Evolutionary conservation across 2,888 invertebrate species (phyloP), one percentile per base, ranked within the genome.

Genomic region (Arctia plantaginis): DNA sequence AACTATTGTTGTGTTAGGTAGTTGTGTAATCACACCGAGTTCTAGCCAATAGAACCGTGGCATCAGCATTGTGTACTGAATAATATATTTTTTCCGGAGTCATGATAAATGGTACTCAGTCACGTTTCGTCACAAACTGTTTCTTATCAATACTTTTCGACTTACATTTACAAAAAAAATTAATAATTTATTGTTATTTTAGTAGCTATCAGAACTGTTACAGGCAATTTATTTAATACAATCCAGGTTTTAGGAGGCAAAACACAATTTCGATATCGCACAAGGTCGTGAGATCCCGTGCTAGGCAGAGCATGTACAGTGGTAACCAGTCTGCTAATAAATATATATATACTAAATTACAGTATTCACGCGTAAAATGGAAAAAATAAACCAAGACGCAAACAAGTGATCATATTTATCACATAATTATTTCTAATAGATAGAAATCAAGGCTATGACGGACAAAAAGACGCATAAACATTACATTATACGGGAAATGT

Each of bases 21-120:
- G 6, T 35, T 59, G 64, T 62, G 39, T 44, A 72, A 72, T 66
- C 68, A 73, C 68, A 67, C 15, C 68, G 44, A 51, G 72, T 69
- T 33, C 73, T 23, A 66, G 41, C 75, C 74, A 77, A 81, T 75
- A 74, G 72, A 59, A 65, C 33, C 68, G 35, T 66, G 39, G 84
- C 82, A 88, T 87, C 86, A 86, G 83, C 81, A 81, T 74, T 83
- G 86, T 83, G 85, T 78, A 55, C 79, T 87, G 88, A 87, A 89
- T 89, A 87, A 88, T 85, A 87, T 85, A 89, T 87, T 72, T 74
- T n/a, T 69, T 69, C 77, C 20, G 30, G 69, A 72, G 71, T 59
- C 13, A 68, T 69, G 76, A 74, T 75, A 39, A 74, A 67, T 59
- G 67, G 39, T 72, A 41, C 68, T 27, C 67, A 55, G 33, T 30